phyloP scores from a whole-genome alignment of 2,797 vertebrate species.

The Catharus ustulatus region DNA sequence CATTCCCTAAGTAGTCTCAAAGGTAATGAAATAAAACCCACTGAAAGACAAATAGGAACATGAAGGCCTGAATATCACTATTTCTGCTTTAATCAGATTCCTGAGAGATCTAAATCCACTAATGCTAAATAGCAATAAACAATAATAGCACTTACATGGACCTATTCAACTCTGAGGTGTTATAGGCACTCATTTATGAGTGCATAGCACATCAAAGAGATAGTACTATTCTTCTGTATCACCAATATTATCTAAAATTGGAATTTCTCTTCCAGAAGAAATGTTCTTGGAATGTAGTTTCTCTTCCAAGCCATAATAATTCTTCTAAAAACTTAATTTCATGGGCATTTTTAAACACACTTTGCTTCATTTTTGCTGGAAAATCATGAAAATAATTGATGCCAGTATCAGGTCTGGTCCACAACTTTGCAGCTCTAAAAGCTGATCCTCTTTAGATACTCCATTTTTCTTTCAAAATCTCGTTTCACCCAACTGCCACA shows the following conservation, averaged over 20 bases:
- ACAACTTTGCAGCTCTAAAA: neutral
- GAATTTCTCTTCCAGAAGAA: neutral
- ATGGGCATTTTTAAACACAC: neutral
- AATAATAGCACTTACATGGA: conserved; percentile 23
- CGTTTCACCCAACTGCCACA: neutral
- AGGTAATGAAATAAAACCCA: conserved; percentile 47
- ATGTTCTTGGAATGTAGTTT: neutral
- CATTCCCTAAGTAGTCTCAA: conserved; percentile 19
- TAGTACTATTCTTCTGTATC: neutral
- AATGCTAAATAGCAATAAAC: conserved; percentile 47
- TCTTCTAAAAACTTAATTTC: neutral
- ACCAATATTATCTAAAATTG: neutral
- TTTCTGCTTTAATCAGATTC: neutral
- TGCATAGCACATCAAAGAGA: neutral
- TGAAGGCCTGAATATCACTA: conserved; percentile 7
- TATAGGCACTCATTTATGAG: neutral
- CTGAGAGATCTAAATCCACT: conserved; percentile 9
- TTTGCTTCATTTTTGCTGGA: neutral
- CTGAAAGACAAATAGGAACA: conserved; percentile 33
- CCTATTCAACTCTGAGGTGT: neutral
- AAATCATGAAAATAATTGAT: neutral
- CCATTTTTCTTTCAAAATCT: neutral
- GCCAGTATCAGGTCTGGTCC: neutral
- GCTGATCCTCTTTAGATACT: neutral
- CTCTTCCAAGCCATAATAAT: neutral